These are phyloP conservation scores for Colostygia pectinataria DNA, from an alignment of 2,888 invertebrate species.

Conservation along the genomic window DNA sequence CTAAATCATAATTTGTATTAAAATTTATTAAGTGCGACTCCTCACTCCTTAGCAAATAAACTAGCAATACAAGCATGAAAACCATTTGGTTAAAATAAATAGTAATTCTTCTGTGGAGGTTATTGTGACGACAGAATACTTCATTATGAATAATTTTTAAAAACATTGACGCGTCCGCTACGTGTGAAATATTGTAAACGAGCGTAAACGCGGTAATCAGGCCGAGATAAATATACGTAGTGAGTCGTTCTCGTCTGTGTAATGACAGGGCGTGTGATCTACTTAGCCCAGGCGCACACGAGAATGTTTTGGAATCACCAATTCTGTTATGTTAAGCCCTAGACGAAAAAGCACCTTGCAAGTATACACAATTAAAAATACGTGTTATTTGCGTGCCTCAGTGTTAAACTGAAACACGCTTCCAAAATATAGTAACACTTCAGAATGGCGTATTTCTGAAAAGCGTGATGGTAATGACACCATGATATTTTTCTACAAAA, in stretches of 20 bases:
- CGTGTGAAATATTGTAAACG: conserved; percentile 5
- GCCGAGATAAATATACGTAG: background rate
- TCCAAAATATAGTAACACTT: no score
- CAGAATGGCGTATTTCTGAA: no score
- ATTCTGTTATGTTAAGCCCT: no score
- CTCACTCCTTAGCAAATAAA: conserved; percentile 57
- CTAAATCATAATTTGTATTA: conserved; percentile 44
- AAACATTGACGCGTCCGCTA: background rate
- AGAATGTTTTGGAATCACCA: no score
- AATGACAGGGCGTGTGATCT: no score
- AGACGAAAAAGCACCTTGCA: no score
- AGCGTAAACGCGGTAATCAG: background rate
- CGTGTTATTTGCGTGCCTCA: no score
- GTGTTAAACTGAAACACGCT: no score
- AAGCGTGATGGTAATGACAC: no score
- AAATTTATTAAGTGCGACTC: conserved; percentile 57
- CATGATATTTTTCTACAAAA: background rate
- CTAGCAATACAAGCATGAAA: conserved; percentile 65
- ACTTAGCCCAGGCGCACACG: no score
- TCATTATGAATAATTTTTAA: conserved; percentile 7
- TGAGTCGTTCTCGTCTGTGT: no score
- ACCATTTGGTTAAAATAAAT: conserved; percentile 53
- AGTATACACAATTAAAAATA: no score
- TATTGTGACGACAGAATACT: conserved; percentile 32
- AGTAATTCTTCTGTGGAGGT: conserved; percentile 34